phyloP scores from a whole-genome alignment of 92 coral and sea anemone species.

The Nematostella vectensis region DNA sequence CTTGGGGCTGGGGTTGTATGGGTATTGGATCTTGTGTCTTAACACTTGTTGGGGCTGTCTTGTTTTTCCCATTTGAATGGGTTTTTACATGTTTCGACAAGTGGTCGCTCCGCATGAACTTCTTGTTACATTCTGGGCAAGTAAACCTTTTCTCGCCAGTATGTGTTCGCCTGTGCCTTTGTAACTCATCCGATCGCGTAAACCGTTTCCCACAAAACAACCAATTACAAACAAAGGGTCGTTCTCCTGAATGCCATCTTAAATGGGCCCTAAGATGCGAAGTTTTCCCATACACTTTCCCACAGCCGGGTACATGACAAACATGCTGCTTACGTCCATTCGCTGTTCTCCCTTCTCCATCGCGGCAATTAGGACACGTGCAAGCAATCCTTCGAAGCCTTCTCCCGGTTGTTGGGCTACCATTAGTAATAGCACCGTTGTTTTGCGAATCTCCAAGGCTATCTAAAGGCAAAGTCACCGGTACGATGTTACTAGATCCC shows the following conservation, averaged over 20 bases:
- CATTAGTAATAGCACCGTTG: slow-evolving; percentile 11
- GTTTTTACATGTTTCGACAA: slow-evolving; percentile 96
- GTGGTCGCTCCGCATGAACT: slow-evolving; percentile 98
- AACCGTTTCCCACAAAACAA: slow-evolving; percentile 95
- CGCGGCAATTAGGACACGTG: slow-evolving; percentile 97
- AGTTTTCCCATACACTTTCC: slow-evolving; percentile 94
- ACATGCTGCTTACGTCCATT: slow-evolving; percentile 94
- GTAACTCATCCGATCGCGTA: slow-evolving; percentile 94
- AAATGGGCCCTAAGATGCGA: slow-evolving; percentile 98
- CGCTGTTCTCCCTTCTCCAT: slow-evolving; percentile 97
- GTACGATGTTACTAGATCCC: slow-evolving; percentile 20
- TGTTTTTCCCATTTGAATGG: slow-evolving; percentile 69
- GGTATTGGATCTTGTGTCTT: slow-evolving; percentile 45
- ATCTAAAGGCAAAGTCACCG: slow-evolving; percentile 20
- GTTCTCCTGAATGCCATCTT: slow-evolving; percentile 98
- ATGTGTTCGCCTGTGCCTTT: slow-evolving; percentile 94
- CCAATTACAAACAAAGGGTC: slow-evolving; percentile 98
- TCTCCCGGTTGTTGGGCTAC: slow-evolving; percentile 56
- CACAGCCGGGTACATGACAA: slow-evolving; percentile 93
- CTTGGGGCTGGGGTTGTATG: slow-evolving; percentile 52
- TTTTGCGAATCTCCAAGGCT: slow-evolving; percentile 11
- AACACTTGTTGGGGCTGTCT: slow-evolving; percentile 8
- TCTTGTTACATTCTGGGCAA: slow-evolving; percentile 85
- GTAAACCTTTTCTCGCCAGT: slow-evolving; percentile 93
- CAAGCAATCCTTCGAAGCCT: slow-evolving; percentile 97